A percentile compares a stretch with the other conserved stretches of the same genome.
These are phyloP conservation scores for Copidosoma aretas DNA, from an alignment of 2,888 invertebrate species.

Conservation along the genomic window DNA sequence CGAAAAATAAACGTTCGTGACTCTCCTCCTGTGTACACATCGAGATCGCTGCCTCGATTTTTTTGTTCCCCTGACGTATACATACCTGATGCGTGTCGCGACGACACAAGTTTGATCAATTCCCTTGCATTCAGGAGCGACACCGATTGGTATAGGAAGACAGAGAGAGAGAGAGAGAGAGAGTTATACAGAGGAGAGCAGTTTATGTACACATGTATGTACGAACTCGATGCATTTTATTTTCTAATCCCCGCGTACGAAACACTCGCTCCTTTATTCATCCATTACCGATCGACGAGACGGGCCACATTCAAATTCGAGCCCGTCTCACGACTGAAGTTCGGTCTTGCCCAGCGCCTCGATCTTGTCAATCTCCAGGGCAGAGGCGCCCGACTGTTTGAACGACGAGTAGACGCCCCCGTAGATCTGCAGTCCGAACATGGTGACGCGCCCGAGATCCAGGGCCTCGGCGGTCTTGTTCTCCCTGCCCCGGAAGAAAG, in stretches of 20 bases:
- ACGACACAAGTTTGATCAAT: slow-evolving; percentile 34
- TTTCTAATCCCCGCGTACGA: too few relatives aligned
- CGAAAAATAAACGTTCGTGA: too few relatives aligned
- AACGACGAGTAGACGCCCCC: slow-evolving; percentile 71
- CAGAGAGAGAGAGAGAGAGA: too few relatives aligned
- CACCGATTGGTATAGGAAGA: background rate
- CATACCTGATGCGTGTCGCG: slow-evolving; percentile 5
- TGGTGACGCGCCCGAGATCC: slow-evolving; percentile 67
- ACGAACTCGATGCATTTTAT: too few relatives aligned
- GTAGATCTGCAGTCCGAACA: slow-evolving; percentile 71
- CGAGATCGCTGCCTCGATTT: background rate
- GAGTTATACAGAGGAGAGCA: too few relatives aligned
- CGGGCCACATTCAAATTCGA: too few relatives aligned
- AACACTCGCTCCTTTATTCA: too few relatives aligned
- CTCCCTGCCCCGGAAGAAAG: slow-evolving; percentile 69
- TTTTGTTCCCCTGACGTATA: background rate
- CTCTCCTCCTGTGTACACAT: too few relatives aligned
- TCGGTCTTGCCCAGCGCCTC: slow-evolving; percentile 53
- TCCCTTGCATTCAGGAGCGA: slow-evolving; percentile 18
- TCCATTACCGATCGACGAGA: too few relatives aligned
- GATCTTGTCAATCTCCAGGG: slow-evolving; percentile 71
- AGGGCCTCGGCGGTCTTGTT: slow-evolving; percentile 67
- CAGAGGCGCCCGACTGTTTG: slow-evolving; percentile 71
- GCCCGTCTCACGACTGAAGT: too few relatives aligned
- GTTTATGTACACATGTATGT: too few relatives aligned